Evolutionary conservation across 2,888 invertebrate species (phyloP).

Genomic region (Dusona sp.): DNA sequence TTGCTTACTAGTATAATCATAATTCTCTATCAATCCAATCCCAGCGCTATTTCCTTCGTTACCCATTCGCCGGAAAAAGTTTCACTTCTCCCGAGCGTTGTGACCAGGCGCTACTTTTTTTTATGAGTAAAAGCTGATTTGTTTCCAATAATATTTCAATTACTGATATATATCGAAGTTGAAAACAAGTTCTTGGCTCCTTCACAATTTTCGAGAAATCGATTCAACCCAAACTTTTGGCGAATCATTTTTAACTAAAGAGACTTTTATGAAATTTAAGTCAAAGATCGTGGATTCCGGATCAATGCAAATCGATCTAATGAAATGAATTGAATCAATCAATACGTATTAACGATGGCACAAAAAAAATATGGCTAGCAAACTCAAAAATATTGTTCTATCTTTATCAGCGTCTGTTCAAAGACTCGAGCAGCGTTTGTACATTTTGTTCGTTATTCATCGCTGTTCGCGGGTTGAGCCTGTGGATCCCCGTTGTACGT

Average conservation of each 20-base stretch:
- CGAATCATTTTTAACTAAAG: neutral
- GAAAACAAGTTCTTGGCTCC: neutral
- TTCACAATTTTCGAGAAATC: neutral
- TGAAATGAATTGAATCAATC: neutral
- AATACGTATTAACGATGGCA: neutral
- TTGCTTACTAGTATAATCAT: too few species aligned
- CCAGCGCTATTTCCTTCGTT: too few species aligned
- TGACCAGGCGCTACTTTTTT: too few species aligned
- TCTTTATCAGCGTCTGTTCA: slow-evolving; percentile 60
- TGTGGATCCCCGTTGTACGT: slow-evolving; percentile 37
- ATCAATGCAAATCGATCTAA: neutral
- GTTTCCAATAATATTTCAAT: neutral
- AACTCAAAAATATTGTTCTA: slow-evolving; percentile 29
- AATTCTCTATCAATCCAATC: too few species aligned
- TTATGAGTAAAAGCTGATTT: neutral
- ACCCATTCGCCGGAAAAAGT: too few species aligned
- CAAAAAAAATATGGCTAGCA: neutral
- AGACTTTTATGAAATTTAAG: neutral
- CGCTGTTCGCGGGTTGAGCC: slow-evolving; percentile 26
- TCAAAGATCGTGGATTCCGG: neutral
- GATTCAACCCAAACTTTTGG: neutral
- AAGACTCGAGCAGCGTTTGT: neutral
- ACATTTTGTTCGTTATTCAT: slow-evolving; percentile 38
- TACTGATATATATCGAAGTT: neutral
- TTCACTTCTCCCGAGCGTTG: too few species aligned